Evolutionary conservation across 2,113 vertebrate species (phyloP).

Genomic region (Crotalus horridus): DNA sequence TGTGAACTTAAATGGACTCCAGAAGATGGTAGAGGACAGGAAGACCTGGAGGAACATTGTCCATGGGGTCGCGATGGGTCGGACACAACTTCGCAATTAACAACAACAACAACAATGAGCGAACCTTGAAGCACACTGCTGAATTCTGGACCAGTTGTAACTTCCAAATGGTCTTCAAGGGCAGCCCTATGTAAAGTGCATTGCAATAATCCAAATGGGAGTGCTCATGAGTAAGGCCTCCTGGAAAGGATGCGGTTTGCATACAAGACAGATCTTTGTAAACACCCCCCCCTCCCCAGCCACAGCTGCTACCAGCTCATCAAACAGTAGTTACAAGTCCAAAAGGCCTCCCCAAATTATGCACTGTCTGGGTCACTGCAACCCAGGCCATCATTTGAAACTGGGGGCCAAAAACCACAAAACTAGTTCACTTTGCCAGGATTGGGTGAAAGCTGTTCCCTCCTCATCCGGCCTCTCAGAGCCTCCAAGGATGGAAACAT

Average conservation of each 20-base stretch:
- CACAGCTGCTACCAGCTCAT: not conserved
- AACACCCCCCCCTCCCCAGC: not conserved
- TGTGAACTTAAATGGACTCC: too few species aligned
- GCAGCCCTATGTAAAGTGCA: not conserved
- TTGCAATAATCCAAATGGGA: not conserved
- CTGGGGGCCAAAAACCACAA: not conserved
- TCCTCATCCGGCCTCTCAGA: not conserved
- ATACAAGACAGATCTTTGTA: not conserved
- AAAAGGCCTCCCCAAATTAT: not conserved
- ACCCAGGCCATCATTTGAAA: not conserved
- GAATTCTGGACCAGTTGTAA: not conserved
- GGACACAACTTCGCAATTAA: too few species aligned
- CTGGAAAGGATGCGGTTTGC: not conserved
- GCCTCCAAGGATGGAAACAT: not conserved
- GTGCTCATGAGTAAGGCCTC: not conserved
- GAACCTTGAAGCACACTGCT: not conserved
- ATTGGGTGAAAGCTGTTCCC: not conserved
- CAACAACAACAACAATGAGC: not conserved
- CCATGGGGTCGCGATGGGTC: too few species aligned
- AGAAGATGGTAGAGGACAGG: too few species aligned
- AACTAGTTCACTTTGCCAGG: not conserved
- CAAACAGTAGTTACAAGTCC: not conserved
- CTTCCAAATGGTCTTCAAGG: not conserved
- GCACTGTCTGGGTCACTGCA: not conserved
- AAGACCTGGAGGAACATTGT: too few species aligned